A percentile compares a stretch with the other conserved stretches of the same genome.
These are phyloP conservation scores for Cephus cinctus DNA, from an alignment of 1,140 invertebrate genomes.

Conservation along the genomic window DNA sequence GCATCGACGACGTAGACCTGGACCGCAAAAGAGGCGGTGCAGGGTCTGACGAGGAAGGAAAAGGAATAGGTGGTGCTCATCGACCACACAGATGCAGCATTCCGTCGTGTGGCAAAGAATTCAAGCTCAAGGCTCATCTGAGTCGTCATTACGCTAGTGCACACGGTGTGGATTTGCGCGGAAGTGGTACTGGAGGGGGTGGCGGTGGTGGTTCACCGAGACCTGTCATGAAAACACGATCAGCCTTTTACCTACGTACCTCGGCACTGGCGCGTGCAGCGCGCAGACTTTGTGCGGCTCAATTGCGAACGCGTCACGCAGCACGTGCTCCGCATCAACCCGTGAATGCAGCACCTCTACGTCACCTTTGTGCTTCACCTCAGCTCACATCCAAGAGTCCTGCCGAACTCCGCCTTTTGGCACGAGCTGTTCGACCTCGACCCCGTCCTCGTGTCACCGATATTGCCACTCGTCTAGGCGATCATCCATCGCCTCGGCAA, in stretches of 20 bases:
- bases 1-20: constrained; percentile 58
- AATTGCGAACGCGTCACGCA: constrained; percentile 81
- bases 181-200: constrained; percentile 30
- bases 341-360: constrained; percentile 59
- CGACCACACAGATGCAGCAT: constrained; percentile 86
- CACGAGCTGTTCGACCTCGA: constrained; percentile 78
- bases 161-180: constrained; percentile 72
- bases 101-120: constrained; percentile 89
- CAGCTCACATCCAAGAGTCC: constrained; percentile 80
- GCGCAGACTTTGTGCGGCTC: constrained; percentile 77
- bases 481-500: constrained; percentile 53
- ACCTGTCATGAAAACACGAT: constrained; percentile 94
- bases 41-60: constrained; percentile 53
- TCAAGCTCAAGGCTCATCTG: constrained; percentile 89
- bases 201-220: constrained; percentile 69
- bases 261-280: constrained; percentile 86
- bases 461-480: constrained; percentile 75
- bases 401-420: constrained; percentile 72
- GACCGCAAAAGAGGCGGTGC: constrained; percentile 48
- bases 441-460: constrained; percentile 71
- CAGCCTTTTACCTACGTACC: constrained; percentile 91
- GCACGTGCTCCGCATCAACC: constrained; percentile 81
- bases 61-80: constrained; percentile 63
- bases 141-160: constrained; percentile 89
- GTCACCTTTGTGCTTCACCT: constrained; percentile 66